Conservation (phyloP, 2,113 vertebrate species). For the Corythornis vintsioides region DNA sequence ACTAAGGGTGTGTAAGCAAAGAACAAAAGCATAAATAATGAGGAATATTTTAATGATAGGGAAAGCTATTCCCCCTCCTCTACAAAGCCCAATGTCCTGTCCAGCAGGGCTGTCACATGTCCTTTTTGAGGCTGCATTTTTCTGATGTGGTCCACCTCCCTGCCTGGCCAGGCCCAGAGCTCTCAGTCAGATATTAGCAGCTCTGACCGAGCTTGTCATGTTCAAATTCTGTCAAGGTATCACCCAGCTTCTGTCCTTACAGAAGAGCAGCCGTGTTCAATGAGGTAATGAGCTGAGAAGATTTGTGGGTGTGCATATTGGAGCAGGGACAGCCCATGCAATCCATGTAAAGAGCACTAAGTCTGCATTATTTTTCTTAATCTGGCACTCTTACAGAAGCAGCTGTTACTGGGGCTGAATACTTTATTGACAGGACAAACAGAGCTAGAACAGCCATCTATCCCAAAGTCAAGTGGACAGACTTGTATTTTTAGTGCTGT, state of each 20-base stretch:
- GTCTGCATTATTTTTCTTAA: conserved; percentile 56
- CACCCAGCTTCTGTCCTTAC: not conserved
- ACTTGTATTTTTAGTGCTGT: not conserved
- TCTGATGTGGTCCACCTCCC: not conserved
- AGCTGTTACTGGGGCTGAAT: conserved; percentile 39
- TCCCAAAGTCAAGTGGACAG: conserved; percentile 23
- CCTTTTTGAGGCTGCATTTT: not conserved
- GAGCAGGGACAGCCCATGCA: conserved; percentile 31
- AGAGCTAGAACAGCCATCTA: not conserved
- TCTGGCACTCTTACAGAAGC: conserved; percentile 13
- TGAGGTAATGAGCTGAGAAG: conserved; percentile 54
- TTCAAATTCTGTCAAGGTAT: not conserved
- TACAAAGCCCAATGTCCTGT: not conserved
- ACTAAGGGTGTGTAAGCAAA: not conserved
- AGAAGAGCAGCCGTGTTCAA: not conserved
- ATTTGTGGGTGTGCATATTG: conserved; percentile 49
- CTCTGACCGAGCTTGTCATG: not conserved
- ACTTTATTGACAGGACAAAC: not conserved
- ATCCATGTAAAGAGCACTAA: conserved; percentile 31
- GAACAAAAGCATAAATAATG: not conserved
- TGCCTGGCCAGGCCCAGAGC: not conserved
- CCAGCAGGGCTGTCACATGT: not conserved
- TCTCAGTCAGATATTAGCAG: not conserved
- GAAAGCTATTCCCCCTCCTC: not conserved
- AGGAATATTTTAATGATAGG: not conserved